Evolutionary conservation across 2,888 invertebrate species (phyloP), one percentile per base, ranked within the genome.

Genomic region (Smittia aterrima): DNA sequence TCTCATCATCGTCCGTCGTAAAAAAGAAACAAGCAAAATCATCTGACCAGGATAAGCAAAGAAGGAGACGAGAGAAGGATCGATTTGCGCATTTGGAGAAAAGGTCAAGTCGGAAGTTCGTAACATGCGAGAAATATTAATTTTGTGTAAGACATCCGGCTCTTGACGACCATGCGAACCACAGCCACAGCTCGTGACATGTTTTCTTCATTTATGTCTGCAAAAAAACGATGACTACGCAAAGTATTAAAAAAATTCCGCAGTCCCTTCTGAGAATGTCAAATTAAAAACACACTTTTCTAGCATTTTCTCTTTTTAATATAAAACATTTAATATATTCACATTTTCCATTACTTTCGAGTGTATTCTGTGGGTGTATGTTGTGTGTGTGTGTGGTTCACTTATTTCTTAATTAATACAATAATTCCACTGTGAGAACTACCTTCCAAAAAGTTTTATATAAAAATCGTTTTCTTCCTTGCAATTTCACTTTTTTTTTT

Each of bases 271-370:
- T 32, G 32, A 32, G 9, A 32, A 32, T 32, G 32, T 32, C 47
- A 47, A 47, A n/a, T 47, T 6, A 47, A 47, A 47, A 22, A 58
- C 47, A 47, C 3, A 47, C 22, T 58, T 58, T 58, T 22, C 20
- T 13, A 18, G 7, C 9, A 22, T 58, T 7, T 20, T 58, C 20
- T 25, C 24, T 73, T 73, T 73, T 74, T 74, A 74, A 74, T 74
- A 74, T 66, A 74, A 74, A 74, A 74, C 74, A 74, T 74, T 72
- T 40, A 74, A 74, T 74, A 74, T 74, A 74, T 74, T 74, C 74
- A 74, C 74, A 74, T 74, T 74, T 74, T 72, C 72, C 62, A 74
- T 74, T 74, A 74, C 38, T 73, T 62, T 41, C 20, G n/a, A n/a
- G n/a, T n/a, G n/a, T n/a, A n/a, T n/a, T 40, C 24, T 54, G 40